Percentiles rank a stretch among this genome's conserved stretches.
Conservation (phyloP, 1,140 invertebrate genomes). For the Cotesia typhae region DNA sequence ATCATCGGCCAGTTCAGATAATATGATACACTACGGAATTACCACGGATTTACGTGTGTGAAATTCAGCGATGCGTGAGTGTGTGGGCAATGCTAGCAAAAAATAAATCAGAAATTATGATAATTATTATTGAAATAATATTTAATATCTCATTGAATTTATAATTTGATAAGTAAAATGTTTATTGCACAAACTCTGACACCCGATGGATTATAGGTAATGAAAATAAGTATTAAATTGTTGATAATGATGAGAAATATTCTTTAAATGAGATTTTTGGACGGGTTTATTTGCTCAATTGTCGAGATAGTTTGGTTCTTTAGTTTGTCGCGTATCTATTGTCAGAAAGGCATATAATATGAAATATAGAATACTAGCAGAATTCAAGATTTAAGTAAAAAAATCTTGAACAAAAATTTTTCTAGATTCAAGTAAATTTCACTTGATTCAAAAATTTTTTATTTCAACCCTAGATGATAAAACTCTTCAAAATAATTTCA, state of each 20-base stretch:
- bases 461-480: too few species aligned
- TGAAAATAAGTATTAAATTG: too few species aligned
- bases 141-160: neutral
- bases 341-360: neutral
- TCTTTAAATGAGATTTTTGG: slow-evolving; percentile 9
- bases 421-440: too few species aligned
- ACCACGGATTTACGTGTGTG: slow-evolving; percentile 7
- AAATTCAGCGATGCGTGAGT: slow-evolving; percentile 22
- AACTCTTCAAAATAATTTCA: too few species aligned
- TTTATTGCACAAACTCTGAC: neutral
- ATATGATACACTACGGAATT: slow-evolving; percentile 47
- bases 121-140: neutral
- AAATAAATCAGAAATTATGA: neutral
- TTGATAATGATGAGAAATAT: too few species aligned
- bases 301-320: slow-evolving; percentile 11
- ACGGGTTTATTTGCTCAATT: slow-evolving; percentile 30
- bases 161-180: neutral
- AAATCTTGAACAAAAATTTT: too few species aligned
- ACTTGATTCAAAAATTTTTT: too few species aligned
- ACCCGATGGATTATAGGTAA: neutral
- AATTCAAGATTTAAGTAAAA: too few species aligned
- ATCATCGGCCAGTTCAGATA: slow-evolving; percentile 63
- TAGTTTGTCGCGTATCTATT: too few species aligned
- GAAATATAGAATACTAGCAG: neutral
- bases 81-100: slow-evolving; percentile 6